Evolutionary conservation across 2,113 vertebrate genomes (phyloP).

Genomic region (Takifugu bimaculatus): DNA sequence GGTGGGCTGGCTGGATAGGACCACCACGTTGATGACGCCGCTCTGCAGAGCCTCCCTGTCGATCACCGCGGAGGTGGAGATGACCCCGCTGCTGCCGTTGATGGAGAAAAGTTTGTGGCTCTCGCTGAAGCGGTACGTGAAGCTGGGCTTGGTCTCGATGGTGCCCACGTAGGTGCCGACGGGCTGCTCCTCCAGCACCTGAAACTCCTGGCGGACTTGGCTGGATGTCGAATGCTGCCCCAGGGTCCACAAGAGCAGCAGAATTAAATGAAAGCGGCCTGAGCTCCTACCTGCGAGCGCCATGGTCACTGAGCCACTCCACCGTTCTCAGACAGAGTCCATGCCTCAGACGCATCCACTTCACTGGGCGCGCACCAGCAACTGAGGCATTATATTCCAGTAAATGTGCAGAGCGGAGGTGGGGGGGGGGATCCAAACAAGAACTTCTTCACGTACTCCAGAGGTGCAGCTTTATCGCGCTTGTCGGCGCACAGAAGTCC

Average conservation of each 20-base stretch:
- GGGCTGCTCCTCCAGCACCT: slow-evolving; percentile 91
- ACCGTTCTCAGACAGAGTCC: slow-evolving; percentile 58
- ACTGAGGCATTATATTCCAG: slow-evolving; percentile 57
- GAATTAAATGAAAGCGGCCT: slow-evolving; percentile 49
- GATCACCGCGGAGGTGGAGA: slow-evolving; percentile 87
- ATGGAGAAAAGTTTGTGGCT: slow-evolving; percentile 90
- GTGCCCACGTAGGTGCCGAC: slow-evolving; percentile 90
- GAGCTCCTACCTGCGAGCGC: slow-evolving; percentile 66
- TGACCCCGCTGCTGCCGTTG: slow-evolving; percentile 85
- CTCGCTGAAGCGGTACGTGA: slow-evolving; percentile 96
- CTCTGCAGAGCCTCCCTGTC: slow-evolving; percentile 88
- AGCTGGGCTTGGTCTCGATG: slow-evolving; percentile 86
- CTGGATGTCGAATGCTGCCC: slow-evolving; percentile 68
- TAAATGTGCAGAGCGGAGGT: slow-evolving; percentile 8
- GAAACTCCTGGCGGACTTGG: slow-evolving; percentile 91
- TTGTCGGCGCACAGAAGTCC: slow-evolving; percentile 27
- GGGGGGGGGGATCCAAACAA: neutral
- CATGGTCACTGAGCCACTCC: slow-evolving; percentile 65
- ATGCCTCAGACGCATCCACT: slow-evolving; percentile 65
- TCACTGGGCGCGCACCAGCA: slow-evolving; percentile 34
- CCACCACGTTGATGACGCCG: slow-evolving; percentile 92
- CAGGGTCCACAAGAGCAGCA: slow-evolving; percentile 73
- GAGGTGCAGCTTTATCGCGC: slow-evolving; percentile 15
- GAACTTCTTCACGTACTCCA: slow-evolving; percentile 28
- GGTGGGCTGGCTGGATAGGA: slow-evolving; percentile 94